phyloP scores from a whole-genome alignment of 2,888 invertebrate species.

The Galerucella pusilla region DNA sequence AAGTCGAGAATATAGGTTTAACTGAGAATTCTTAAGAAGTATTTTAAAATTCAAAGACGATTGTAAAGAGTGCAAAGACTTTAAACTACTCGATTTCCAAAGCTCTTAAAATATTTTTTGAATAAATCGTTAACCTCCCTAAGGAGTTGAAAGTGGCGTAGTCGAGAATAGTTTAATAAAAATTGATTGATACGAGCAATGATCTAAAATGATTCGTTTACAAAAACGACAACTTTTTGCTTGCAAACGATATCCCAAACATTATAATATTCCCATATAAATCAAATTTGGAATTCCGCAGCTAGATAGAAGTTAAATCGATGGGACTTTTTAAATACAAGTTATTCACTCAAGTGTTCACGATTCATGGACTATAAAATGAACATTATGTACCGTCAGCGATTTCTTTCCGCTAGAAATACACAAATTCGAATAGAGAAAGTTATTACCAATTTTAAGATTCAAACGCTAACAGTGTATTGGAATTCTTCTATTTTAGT shows the following conservation, averaged over 20 bases:
- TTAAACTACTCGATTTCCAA: slow-evolving; percentile 2
- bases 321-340: background rate
- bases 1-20: background rate
- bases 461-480: background rate
- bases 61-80: background rate
- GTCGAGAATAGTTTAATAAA: slow-evolving; percentile 4
- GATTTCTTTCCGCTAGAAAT: background rate
- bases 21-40: background rate
- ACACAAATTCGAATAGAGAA: background rate
- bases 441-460: background rate
- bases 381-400: background rate
- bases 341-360: background rate
- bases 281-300: slow-evolving; percentile 1
- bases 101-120: background rate
- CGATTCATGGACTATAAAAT: background rate
- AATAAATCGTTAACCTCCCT: background rate
- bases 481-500: background rate
- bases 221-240: background rate
- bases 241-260: background rate
- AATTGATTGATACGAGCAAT: background rate
- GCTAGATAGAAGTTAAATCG: background rate
- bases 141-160: background rate
- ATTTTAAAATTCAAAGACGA: background rate
- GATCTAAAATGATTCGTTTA: background rate
- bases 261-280: background rate